Evolutionary conservation across 2,888 invertebrate genomes (phyloP).

Genomic region (Deroplatys truncata): DNA sequence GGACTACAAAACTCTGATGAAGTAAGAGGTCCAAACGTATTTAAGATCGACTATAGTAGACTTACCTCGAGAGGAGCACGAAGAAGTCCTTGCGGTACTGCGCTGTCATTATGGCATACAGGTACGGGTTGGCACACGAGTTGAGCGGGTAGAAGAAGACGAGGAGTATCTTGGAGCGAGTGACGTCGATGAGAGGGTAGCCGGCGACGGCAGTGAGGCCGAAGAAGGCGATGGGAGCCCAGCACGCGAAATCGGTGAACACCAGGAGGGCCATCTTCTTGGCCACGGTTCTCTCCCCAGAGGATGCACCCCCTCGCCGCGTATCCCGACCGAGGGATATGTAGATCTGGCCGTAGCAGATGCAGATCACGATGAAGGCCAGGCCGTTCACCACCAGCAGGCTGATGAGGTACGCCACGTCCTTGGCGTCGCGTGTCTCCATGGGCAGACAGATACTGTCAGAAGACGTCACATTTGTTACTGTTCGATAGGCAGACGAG

Average conservation of each 20-base stretch:
- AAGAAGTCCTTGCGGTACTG: slow-evolving; percentile 77
- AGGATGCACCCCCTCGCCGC: slow-evolving; percentile 46
- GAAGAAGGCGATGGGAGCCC: slow-evolving; percentile 87
- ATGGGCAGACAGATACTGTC: slow-evolving; percentile 82
- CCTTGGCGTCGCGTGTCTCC: slow-evolving; percentile 65
- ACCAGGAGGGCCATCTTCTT: slow-evolving; percentile 88
- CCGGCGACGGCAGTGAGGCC: slow-evolving; percentile 82
- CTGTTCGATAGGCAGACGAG: neutral
- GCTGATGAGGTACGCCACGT: slow-evolving; percentile 68
- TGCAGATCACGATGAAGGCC: slow-evolving; percentile 77
- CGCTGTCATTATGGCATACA: slow-evolving; percentile 85
- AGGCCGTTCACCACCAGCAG: slow-evolving; percentile 72
- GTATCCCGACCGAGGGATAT: slow-evolving; percentile 70
- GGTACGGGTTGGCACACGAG: slow-evolving; percentile 87
- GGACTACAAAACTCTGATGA: too few relatives aligned
- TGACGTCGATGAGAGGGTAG: slow-evolving; percentile 76
- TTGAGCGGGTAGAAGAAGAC: slow-evolving; percentile 91
- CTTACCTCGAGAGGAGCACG: slow-evolving; percentile 61
- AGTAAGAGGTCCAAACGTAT: too few relatives aligned
- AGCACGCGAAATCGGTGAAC: slow-evolving; percentile 78
- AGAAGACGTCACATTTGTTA: slow-evolving; percentile 33
- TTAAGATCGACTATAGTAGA: slow-evolving; percentile 18
- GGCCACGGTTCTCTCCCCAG: slow-evolving; percentile 71
- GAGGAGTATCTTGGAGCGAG: slow-evolving; percentile 72
- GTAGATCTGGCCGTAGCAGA: slow-evolving; percentile 84